These are phyloP conservation scores for Spongia lamella DNA, from an alignment of 37 sponge, comb jelly and placozoan genomes.

Conservation along the genomic window DNA sequence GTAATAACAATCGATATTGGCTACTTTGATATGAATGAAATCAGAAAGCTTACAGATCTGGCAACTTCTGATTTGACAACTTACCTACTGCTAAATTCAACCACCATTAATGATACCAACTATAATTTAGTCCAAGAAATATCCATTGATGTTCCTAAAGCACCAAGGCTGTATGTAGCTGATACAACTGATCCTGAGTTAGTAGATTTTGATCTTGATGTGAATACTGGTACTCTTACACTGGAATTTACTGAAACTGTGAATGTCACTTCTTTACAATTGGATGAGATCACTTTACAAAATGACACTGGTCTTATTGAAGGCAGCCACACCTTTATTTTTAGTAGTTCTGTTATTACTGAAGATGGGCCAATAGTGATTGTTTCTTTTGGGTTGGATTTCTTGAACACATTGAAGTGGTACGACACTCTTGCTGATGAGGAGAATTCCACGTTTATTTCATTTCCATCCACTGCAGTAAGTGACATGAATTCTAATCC, in stretches of 20 bases:
- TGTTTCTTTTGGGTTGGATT: conserved; percentile 61
- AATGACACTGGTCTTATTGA: conserved; percentile 12
- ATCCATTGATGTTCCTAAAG: conserved; percentile 9
- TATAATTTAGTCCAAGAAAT: conserved; percentile 56
- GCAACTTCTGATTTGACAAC: conserved; percentile 66
- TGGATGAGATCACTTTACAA: conserved; percentile 57
- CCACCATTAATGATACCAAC: conserved; percentile 75
- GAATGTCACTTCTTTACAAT: conserved; percentile 64
- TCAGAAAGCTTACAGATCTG: conserved; percentile 56
- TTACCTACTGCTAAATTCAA: conserved; percentile 28
- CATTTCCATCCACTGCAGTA: conserved; percentile 55
- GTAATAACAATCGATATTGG: conserved; percentile 58
- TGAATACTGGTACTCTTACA: conserved; percentile 62
- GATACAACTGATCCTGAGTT: conserved; percentile 66
- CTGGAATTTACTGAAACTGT: conserved; percentile 83
- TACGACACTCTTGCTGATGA: conserved; percentile 50
- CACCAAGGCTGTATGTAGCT: conserved; percentile 21
- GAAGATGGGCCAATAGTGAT: conserved; percentile 43
- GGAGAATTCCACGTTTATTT: conserved; percentile 56
- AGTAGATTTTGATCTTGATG: conserved; percentile 64
- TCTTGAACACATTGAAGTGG: conserved; percentile 71
- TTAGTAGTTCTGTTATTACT: conserved; percentile 38
- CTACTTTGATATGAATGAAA: conserved; percentile 70
- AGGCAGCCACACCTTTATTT: conserved; percentile 40
- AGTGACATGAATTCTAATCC: conserved; percentile 77